These are phyloP conservation scores for Cochlearius cochlearius DNA, from an alignment of 2,113 vertebrate species.

Conservation along the genomic window DNA sequence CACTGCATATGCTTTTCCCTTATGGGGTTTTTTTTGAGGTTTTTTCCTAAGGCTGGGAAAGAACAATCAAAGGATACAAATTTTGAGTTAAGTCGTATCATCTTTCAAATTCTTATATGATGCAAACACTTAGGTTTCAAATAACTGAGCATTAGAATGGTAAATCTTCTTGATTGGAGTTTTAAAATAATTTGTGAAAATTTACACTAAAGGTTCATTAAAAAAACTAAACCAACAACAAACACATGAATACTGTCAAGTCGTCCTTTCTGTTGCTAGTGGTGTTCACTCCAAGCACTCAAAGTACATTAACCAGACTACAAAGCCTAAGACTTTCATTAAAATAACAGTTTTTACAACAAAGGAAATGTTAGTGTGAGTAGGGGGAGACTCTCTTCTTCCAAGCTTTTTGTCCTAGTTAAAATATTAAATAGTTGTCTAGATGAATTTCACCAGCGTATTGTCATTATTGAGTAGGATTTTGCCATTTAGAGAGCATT, in stretches of 20 bases:
- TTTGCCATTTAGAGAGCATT: neutral
- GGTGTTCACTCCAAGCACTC: neutral
- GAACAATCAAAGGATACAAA: neutral
- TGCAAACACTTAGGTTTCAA: neutral
- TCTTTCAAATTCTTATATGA: neutral
- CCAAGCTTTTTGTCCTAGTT: neutral
- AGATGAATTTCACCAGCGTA: neutral
- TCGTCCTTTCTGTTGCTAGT: neutral
- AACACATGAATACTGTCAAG: neutral
- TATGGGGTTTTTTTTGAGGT: neutral
- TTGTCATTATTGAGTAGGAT: neutral
- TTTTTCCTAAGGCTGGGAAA: neutral
- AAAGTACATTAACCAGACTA: neutral
- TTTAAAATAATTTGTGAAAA: neutral
- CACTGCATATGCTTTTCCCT: neutral
- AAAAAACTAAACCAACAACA: neutral
- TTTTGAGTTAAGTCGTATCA: neutral
- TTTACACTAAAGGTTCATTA: neutral
- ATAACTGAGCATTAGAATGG: neutral
- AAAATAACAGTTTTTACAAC: neutral
- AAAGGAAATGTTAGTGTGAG: neutral
- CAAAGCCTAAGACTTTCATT: neutral
- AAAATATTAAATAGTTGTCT: neutral
- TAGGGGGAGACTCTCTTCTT: neutral
- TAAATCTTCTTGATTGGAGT: neutral